Percentiles rank a stretch among this genome's conserved stretches.
phyloP scores from a whole-genome alignment of 1,140 invertebrate species.

The Harlomillsia oculata region DNA sequence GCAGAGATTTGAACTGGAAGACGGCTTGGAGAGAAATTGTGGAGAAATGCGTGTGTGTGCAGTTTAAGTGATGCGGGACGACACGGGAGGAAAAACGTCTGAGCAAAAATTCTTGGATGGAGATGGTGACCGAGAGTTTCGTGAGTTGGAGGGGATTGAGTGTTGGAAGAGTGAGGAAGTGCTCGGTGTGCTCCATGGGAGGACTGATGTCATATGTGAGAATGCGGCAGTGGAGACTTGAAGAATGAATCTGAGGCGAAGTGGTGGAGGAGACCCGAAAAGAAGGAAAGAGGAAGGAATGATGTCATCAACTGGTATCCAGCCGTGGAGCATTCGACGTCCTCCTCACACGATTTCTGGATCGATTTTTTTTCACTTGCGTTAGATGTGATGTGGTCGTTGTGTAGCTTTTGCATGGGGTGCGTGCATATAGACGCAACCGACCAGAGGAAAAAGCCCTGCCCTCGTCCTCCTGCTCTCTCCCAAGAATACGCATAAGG shows the following conservation, averaged over 20 bases:
- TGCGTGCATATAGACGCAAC: slow-evolving; percentile 7
- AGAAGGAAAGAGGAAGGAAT: slow-evolving; percentile 26
- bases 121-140: too few species aligned
- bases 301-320: slow-evolving; percentile 28
- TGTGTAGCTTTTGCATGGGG: neutral
- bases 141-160: too few species aligned
- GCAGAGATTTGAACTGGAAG: slow-evolving; percentile 1
- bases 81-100: too few species aligned
- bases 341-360: slow-evolving; percentile 28
- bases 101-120: neutral
- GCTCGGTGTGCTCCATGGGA: neutral
- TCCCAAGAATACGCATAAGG: neutral
- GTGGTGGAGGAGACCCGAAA: slow-evolving; percentile 13
- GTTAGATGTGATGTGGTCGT: slow-evolving; percentile 5
- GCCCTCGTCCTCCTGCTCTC: neutral
- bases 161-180: slow-evolving; percentile 15
- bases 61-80: neutral
- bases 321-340: slow-evolving; percentile 18
- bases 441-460: neutral
- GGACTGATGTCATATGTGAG: slow-evolving; percentile 20
- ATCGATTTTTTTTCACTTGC: slow-evolving; percentile 24
- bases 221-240: slow-evolving; percentile 19
- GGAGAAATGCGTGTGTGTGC: neutral
- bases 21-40: neutral
- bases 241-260: slow-evolving; percentile 20